Percentiles rank a stretch among this genome's conserved stretches.
phyloP scores from a whole-genome alignment of 2,797 vertebrate species.

The Enteromius anoplus region DNA sequence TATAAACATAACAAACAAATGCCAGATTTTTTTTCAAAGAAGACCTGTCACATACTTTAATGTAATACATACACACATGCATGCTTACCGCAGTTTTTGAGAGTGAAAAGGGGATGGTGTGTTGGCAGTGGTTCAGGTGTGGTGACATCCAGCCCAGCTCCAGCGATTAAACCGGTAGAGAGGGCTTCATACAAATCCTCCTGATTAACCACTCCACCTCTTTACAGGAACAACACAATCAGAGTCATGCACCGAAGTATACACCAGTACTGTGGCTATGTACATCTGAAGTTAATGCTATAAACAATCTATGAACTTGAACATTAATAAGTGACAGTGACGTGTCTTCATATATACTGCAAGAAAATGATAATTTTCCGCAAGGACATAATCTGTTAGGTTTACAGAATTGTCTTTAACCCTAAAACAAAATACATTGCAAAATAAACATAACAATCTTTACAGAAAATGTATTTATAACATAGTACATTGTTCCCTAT shows the following conservation, averaged over 20 bases:
- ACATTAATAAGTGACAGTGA: neutral
- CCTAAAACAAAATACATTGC: no score
- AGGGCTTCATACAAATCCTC: conserved; percentile 79
- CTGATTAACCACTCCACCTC: conserved; percentile 79
- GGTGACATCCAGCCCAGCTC: conserved; percentile 76
- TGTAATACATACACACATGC: neutral
- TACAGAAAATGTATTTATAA: no score
- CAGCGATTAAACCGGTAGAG: conserved; percentile 72
- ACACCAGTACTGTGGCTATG: neutral
- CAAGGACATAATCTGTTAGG: neutral
- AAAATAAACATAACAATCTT: no score
- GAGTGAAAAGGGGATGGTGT: conserved; percentile 74
- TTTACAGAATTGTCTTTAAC: neutral
- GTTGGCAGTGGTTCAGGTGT: conserved; percentile 79
- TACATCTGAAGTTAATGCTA: neutral
- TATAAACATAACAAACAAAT: conserved; percentile 16
- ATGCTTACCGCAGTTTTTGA: conserved; percentile 78
- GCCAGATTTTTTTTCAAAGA: neutral
- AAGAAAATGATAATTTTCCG: neutral
- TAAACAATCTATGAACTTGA: neutral
- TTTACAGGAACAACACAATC: conserved; percentile 44
- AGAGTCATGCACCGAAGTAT: neutral
- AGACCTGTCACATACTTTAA: neutral
- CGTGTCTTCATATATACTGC: neutral
- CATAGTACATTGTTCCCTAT: no score